Conservation (phyloP, 1,140 invertebrate species). For the Acromyrmex echinatior region DNA sequence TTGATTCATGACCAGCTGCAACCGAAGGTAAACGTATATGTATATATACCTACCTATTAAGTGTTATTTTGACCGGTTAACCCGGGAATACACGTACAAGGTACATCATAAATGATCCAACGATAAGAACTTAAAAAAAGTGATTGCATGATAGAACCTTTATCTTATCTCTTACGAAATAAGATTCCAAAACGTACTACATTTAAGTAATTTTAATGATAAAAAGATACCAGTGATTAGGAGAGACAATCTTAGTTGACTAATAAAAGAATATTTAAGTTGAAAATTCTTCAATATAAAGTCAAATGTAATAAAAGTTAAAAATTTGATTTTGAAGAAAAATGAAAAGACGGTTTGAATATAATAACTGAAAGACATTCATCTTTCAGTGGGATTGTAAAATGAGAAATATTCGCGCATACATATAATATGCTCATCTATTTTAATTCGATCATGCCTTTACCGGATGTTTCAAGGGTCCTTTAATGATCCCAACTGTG, state of each 20-base stretch:
- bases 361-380: background rate
- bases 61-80: slow-evolving; percentile 33
- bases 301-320: background rate
- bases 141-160: slow-evolving; percentile 17
- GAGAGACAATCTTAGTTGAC: background rate
- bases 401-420: slow-evolving; percentile 29
- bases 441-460: slow-evolving; percentile 71
- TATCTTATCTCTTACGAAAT: slow-evolving; percentile 28
- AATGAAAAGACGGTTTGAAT: background rate
- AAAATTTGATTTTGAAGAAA: background rate
- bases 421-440: slow-evolving; percentile 17
- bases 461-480: slow-evolving; percentile 72
- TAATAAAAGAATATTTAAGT: background rate
- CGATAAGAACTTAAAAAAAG: slow-evolving; percentile 3
- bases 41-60: background rate
- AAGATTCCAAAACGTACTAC: background rate
- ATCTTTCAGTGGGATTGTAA: background rate
- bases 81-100: background rate
- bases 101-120: background rate
- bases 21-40: slow-evolving; percentile 1
- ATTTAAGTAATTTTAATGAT: slow-evolving; percentile 15
- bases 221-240: slow-evolving; percentile 12
- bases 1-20: slow-evolving; percentile 45
- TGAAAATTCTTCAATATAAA: background rate
- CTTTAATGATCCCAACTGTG: slow-evolving; percentile 67